Evolutionary conservation across 2,888 invertebrate species (phyloP).

Genomic region (Magallana nippona): DNA sequence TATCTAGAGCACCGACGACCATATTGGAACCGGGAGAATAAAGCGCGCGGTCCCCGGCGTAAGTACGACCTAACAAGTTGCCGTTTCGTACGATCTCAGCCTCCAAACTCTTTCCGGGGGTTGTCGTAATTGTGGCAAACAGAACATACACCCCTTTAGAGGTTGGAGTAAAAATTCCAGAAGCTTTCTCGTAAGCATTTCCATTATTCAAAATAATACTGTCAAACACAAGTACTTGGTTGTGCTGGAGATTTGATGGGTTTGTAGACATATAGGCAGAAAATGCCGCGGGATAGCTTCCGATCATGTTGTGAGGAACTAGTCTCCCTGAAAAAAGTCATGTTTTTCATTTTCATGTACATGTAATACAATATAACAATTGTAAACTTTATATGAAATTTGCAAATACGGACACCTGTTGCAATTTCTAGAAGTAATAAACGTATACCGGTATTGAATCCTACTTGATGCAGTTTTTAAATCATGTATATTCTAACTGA

Average conservation of each 20-base stretch:
- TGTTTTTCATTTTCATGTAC: too few relatives aligned
- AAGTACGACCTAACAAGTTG: neutral
- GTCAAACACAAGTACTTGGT: conserved; percentile 50
- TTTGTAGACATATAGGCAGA: neutral
- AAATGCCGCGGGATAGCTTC: neutral
- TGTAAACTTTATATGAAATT: too few relatives aligned
- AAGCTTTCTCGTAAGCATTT: conserved; percentile 43
- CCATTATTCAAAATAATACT: conserved; percentile 48
- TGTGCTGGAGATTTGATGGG: neutral
- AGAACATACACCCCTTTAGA: conserved; percentile 55
- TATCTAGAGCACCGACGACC: conserved; percentile 42
- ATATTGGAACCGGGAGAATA: conserved; percentile 53
- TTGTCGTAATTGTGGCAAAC: neutral
- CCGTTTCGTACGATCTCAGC: neutral
- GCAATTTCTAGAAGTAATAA: too few relatives aligned
- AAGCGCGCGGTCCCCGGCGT: neutral
- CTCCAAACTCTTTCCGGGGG: neutral
- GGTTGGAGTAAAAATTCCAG: conserved; percentile 48
- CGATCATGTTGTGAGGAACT: neutral
- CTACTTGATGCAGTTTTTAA: too few relatives aligned
- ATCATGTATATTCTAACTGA: too few relatives aligned
- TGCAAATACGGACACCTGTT: too few relatives aligned
- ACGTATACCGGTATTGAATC: too few relatives aligned
- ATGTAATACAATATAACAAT: too few relatives aligned
- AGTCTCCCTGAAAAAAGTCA: neutral